These are phyloP conservation scores for Daphoenositta chrysoptera DNA, from an alignment of 2,113 vertebrate species.

Conservation along the genomic window DNA sequence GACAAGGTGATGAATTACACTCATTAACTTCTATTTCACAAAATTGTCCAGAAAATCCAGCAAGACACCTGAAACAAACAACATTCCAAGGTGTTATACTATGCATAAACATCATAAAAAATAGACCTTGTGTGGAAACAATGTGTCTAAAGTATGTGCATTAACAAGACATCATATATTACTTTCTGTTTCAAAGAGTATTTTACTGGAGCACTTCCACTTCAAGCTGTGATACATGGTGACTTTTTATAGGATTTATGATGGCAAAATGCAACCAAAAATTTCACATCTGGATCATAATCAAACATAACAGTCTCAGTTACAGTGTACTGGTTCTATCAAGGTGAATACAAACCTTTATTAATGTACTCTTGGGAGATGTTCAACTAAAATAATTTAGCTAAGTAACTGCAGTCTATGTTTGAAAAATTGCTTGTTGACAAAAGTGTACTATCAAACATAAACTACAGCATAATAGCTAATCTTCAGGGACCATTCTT, in stretches of 20 bases:
- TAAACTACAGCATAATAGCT: not conserved
- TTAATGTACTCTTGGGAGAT: not conserved
- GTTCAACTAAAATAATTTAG: not conserved
- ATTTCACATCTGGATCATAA: not conserved
- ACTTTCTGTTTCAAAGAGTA: not conserved
- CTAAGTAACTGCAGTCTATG: not conserved
- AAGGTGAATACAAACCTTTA: not conserved
- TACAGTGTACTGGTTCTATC: not conserved
- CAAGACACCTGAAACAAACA: conserved; percentile 58
- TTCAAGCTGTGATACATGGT: not conserved
- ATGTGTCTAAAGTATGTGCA: not conserved
- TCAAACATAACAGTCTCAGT: not conserved
- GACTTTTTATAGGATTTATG: not conserved
- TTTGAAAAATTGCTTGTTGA: not conserved
- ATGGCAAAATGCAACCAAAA: not conserved
- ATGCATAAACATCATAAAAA: not conserved
- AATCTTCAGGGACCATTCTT: not conserved
- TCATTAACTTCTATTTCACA: conserved; percentile 77
- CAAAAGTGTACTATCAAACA: not conserved
- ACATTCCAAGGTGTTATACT: not conserved
- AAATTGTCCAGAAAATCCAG: conserved; percentile 65
- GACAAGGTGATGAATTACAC: conserved; percentile 82
- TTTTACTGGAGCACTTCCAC: not conserved
- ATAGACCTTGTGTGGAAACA: not conserved
- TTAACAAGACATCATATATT: not conserved